Evolutionary conservation across 2,888 invertebrate genomes (phyloP), one percentile per base, ranked within the genome.

Genomic region (Microplitis deprimator): DNA sequence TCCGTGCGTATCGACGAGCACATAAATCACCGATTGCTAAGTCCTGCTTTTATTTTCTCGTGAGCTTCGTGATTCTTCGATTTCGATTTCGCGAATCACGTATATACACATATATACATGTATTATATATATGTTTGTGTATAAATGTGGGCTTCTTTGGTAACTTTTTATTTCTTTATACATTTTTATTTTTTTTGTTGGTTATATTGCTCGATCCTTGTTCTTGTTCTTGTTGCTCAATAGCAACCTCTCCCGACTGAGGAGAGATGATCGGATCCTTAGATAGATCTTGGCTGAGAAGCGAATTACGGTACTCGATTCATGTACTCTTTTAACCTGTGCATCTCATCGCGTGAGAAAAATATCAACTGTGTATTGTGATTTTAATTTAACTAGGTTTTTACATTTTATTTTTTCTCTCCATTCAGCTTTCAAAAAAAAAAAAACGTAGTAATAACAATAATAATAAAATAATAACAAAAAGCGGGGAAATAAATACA

Each of bases 41-140:
- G 60, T 71, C 74, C 73, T 62, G 75, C 74, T 74, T 78, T 80
- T 75, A 78, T 80, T 50, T 50, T 50, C 50, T 80, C 80, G 80
- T 80, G 80, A 78, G 77, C 78, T 80, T 80, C 80, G 80, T 80
- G 80, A 80, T 77, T 78, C 75, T 79, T 80, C 74, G 80, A 79
- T 80, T 80, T 78, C 78, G 78, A 79, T 80, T 80, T 80, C 70
- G 68, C 75, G 79, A 75, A 80, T 80, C 80, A 80, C 77, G 80
- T 80, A 76, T 80, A 77, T 77, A 70, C 62, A 38, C 74, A 76
- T 59, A 73, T 59, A 13, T 39, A 76, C 29, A 29, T 29, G 0
- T 29, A 29, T 29, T 29, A 29, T 29, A 29, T 29, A 29, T 29
- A 29, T 29, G 29, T 29, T 29, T 29, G 29, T 29, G 4, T 29